Base-by-base conservation (phyloP, 2,888 invertebrate genomes). In the Drepanosiphum platanoidis region DNA sequence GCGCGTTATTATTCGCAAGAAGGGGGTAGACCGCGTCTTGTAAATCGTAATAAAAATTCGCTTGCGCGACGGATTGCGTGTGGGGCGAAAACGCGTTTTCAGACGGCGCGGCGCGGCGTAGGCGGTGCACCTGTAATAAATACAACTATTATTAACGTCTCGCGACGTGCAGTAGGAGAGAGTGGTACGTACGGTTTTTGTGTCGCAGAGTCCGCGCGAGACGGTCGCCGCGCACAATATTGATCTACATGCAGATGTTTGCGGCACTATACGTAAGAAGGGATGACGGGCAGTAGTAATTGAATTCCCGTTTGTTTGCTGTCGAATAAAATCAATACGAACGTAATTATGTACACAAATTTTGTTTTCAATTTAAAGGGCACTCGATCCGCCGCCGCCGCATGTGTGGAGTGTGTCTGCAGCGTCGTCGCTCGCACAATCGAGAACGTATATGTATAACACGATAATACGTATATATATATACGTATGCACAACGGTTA, bases 251-350 rank as follows among this genome's bases (percentile, higher is more conserved):
- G 71, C 72, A 77, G 84, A 84, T 77, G 70, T 77, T 71, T 39
- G 75, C 58, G 39, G 9, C 68, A 71, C 13, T 71, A 71, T 22
- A 7, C n/a, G 18, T 75, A 68, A 84, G 84, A 68, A 77, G 58
- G 36, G 83, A 22, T n/a, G 42, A 27, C 64, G 64, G 42, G 42
- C 30, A 22, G 74, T 30, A 68, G 77, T 77, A 68, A 84, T 77
- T 84, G 77, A 77, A 84, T 84, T 84, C 68, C 70, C 1, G 64
- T 83, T 84, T 68, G 84, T 84, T 84, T 84, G 75, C 58, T 30
- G 68, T 68, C 68, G 77, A 39, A 77, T 58, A 84, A 84, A 84
- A 84, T 84, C 84, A 84, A 84, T 84, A 84, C 75, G 46, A 66
- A 77, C 27, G 74, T 77, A 84, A 84, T 84, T 75, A 74, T 84